phyloP scores from a whole-genome alignment of 2,113 vertebrate species.

The Amblyopsis rosae region DNA sequence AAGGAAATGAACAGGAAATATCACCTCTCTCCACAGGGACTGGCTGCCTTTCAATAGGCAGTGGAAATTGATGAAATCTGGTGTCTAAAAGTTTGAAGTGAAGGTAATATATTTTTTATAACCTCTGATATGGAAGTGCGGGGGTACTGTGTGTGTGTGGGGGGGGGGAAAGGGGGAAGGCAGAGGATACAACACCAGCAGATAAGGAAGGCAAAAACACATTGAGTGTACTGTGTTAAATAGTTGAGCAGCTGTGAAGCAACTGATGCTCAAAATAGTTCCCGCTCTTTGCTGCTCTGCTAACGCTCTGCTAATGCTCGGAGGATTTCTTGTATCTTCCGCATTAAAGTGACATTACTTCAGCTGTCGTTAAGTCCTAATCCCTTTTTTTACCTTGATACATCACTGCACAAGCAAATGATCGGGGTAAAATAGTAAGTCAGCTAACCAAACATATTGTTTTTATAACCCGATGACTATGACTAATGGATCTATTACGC shows the following conservation, averaged over 20 bases:
- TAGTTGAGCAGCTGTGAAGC: constrained; percentile 21
- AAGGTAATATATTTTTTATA: constrained; percentile 10
- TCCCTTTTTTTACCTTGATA: too few relatives aligned
- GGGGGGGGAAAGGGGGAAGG: neutral
- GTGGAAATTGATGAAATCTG: constrained; percentile 35
- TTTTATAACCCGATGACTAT: too few relatives aligned
- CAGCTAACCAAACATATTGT: too few relatives aligned
- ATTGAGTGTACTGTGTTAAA: constrained; percentile 22
- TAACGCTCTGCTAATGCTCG: neutral
- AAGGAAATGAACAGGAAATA: constrained; percentile 38
- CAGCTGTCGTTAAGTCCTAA: too few relatives aligned
- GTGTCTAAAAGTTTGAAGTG: constrained; percentile 33
- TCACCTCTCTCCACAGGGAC: constrained; percentile 6
- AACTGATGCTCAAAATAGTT: constrained; percentile 38
- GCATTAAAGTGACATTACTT: too few relatives aligned
- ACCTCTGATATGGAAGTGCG: constrained; percentile 19
- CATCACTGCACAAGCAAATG: too few relatives aligned
- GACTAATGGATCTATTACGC: too few relatives aligned
- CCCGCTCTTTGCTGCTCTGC: constrained; percentile 32
- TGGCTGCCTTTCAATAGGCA: constrained; percentile 24
- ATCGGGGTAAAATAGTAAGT: too few relatives aligned
- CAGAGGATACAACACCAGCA: constrained; percentile 5
- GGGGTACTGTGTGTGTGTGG: neutral
- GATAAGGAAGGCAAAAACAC: constrained; percentile 8
- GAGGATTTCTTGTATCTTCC: neutral